These are phyloP conservation scores for Actinemys pallida DNA, from an alignment of 2,113 vertebrate species.

Conservation along the genomic window DNA sequence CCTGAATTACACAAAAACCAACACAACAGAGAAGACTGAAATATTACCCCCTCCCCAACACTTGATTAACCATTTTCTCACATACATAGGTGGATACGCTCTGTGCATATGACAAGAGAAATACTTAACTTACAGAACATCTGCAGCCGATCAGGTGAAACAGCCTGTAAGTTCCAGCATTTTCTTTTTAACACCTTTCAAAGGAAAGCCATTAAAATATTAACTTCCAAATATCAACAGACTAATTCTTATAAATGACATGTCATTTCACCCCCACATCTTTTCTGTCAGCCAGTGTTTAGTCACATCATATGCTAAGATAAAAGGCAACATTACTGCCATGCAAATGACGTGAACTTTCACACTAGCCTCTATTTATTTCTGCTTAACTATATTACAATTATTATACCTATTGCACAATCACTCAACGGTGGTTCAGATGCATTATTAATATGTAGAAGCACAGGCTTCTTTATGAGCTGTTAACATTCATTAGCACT, in stretches of 20 bases:
- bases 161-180: rapidly evolving
- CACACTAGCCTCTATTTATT: rapidly evolving
- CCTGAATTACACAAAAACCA: rapidly evolving
- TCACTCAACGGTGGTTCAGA: rapidly evolving
- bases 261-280: rapidly evolving
- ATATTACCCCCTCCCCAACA: rapidly evolving
- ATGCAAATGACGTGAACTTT: rapidly evolving
- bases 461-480: background rate
- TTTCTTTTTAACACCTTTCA: rapidly evolving
- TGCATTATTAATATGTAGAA: background rate
- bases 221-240: rapidly evolving
- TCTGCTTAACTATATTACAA: background rate
- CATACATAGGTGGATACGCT: rapidly evolving
- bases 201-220: rapidly evolving
- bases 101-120: background rate
- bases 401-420: rapidly evolving
- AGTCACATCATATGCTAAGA: rapidly evolving
- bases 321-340: background rate
- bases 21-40: rapidly evolving
- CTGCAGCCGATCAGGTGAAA: background rate
- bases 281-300: rapidly evolving
- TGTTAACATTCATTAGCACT: background rate
- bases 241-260: rapidly evolving
- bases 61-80: rapidly evolving
- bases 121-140: rapidly evolving